Evolutionary conservation across 2,888 invertebrate genomes (phyloP).

Genomic region (Tipula vernalis): DNA sequence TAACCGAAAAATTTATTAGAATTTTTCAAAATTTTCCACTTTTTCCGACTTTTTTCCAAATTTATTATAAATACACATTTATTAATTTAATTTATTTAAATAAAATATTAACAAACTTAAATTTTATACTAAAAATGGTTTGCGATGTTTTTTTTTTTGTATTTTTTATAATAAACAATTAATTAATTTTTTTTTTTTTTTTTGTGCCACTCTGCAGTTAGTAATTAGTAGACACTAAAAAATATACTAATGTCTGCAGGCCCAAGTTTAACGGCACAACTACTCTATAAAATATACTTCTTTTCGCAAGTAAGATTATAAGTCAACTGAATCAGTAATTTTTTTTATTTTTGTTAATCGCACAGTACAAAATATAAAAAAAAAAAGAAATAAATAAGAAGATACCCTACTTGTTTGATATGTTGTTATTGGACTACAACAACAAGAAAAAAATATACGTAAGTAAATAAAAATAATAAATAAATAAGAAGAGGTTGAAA

Average conservation of each 20-base stretch:
- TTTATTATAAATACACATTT: background rate
- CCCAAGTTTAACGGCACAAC: background rate
- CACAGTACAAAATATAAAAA: background rate
- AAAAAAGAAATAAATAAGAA: background rate
- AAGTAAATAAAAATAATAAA: background rate
- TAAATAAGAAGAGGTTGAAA: background rate
- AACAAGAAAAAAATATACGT: background rate
- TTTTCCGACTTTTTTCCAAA: background rate
- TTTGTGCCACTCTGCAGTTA: background rate
- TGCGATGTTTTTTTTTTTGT: background rate
- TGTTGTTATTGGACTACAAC: background rate
- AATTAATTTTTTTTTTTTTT: background rate
- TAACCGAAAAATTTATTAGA: background rate
- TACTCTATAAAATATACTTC: background rate
- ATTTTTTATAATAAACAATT: background rate
- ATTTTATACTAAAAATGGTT: background rate
- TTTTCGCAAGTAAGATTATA: constrained; percentile 7
- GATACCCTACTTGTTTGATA: background rate
- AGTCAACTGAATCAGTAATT: constrained; percentile 7
- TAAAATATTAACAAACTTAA: background rate
- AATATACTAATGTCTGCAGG: background rate
- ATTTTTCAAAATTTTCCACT: background rate
- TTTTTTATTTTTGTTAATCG: background rate
- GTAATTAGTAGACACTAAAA: background rate
- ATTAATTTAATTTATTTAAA: background rate